A percentile compares a stretch with the other conserved stretches of the same genome.
These are phyloP conservation scores for Platalea minor DNA, from an alignment of 2,797 vertebrate species.

Conservation along the genomic window DNA sequence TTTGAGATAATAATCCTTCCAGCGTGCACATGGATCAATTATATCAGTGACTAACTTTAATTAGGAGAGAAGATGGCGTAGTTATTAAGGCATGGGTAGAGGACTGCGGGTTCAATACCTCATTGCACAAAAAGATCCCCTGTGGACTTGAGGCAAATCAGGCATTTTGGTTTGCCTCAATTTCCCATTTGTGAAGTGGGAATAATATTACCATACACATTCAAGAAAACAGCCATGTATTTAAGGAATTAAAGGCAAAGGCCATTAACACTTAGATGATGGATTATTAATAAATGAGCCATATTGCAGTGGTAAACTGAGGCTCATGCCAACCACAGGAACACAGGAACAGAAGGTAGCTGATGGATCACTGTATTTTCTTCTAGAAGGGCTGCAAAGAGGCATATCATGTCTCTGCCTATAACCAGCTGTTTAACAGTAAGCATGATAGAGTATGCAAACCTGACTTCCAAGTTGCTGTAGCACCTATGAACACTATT, in stretches of 20 bases:
- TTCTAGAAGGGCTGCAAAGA: neutral
- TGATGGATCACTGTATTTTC: neutral
- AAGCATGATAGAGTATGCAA: neutral
- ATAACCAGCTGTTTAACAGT: neutral
- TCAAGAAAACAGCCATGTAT: neutral
- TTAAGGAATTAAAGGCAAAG: neutral
- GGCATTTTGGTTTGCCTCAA: conserved; percentile 24
- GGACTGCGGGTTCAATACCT: neutral
- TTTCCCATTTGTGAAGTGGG: neutral
- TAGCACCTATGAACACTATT: neutral
- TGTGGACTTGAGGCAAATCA: neutral
- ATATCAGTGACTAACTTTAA: conserved; percentile 2
- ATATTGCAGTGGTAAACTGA: neutral
- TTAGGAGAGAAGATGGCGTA: neutral
- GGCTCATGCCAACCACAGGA: neutral
- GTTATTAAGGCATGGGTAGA: neutral
- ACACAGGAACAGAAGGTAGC: neutral
- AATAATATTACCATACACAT: neutral
- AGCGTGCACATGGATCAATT: neutral
- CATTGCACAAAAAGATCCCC: neutral
- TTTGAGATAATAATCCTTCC: neutral
- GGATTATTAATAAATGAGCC: neutral
- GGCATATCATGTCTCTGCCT: neutral
- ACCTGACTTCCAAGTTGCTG: neutral
- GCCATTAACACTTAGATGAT: neutral